These are phyloP conservation scores for Otis tarda DNA, from an alignment of 2,113 vertebrate genomes.

Conservation along the genomic window DNA sequence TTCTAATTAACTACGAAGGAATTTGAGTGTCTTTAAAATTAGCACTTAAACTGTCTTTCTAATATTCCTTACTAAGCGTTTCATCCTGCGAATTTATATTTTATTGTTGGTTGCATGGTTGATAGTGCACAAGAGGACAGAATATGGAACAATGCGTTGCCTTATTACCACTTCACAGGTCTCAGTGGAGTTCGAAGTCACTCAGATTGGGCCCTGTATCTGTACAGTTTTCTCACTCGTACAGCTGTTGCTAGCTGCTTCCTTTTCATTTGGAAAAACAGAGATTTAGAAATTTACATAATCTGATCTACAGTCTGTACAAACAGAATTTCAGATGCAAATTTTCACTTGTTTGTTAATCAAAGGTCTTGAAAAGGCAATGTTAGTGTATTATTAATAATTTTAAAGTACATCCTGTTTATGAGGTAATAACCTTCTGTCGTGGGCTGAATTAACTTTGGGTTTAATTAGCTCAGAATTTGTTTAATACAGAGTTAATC, in stretches of 20 bases:
- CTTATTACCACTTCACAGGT: neutral
- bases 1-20: neutral
- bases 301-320: slow-evolving; percentile 61
- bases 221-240: neutral
- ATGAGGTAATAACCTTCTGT: slow-evolving; percentile 63
- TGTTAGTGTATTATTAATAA: slow-evolving; percentile 67
- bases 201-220: neutral
- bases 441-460: slow-evolving; percentile 52
- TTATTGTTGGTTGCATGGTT: neutral
- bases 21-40: neutral
- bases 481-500: slow-evolving; percentile 56
- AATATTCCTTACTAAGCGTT: neutral
- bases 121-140: neutral
- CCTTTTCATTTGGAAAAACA: slow-evolving; percentile 33
- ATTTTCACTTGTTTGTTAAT: slow-evolving; percentile 67
- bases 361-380: slow-evolving; percentile 62
- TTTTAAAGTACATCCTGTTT: slow-evolving; percentile 70
- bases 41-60: neutral
- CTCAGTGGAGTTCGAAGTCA: neutral
- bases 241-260: slow-evolving; percentile 36
- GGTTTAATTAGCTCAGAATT: slow-evolving; percentile 58
- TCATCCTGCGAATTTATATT: neutral
- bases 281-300: slow-evolving; percentile 56
- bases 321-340: slow-evolving; percentile 61
- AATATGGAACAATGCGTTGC: neutral